phyloP scores from a whole-genome alignment of 2,888 invertebrate species.

The Spodoptera littoralis region DNA sequence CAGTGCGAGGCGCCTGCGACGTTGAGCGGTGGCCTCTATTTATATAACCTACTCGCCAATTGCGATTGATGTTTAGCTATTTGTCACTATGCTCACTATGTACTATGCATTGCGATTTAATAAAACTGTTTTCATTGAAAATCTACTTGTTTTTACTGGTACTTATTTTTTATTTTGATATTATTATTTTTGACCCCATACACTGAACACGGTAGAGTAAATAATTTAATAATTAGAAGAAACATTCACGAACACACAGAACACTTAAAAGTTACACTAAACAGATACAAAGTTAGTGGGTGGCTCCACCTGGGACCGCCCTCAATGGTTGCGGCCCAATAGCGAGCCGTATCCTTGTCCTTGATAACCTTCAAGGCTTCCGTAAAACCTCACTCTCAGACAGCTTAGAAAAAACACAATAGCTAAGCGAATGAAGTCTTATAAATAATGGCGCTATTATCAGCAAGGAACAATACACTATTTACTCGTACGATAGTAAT shows the following conservation, averaged over 20 bases:
- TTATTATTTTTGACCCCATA: slow-evolving; percentile 15
- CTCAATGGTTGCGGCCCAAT: slow-evolving; percentile 67
- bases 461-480: slow-evolving; percentile 40
- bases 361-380: slow-evolving; percentile 59
- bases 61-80: slow-evolving; percentile 61
- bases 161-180: slow-evolving; percentile 28
- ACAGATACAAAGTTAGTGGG: slow-evolving; percentile 46
- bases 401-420: slow-evolving; percentile 48
- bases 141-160: slow-evolving; percentile 33
- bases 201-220: slow-evolving; percentile 21
- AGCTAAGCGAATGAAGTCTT: slow-evolving; percentile 61
- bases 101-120: slow-evolving; percentile 51
- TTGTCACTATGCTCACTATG: slow-evolving; percentile 24
- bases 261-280: slow-evolving; percentile 16
- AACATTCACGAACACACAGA: slow-evolving; percentile 3
- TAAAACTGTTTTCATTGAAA: slow-evolving; percentile 34
- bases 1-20: slow-evolving; percentile 26
- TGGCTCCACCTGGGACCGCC: slow-evolving; percentile 68
- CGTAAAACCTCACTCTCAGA: slow-evolving; percentile 54
- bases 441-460: slow-evolving; percentile 35
- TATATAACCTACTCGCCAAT: slow-evolving; percentile 49
- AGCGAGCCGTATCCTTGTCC: slow-evolving; percentile 59
- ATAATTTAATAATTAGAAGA: background rate
- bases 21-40: slow-evolving; percentile 28
- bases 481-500: slow-evolving; percentile 26